Percentiles rank a stretch among this genome's conserved stretches.
phyloP scores from a whole-genome alignment of 92 coral and sea anemone species.

The Umimayanthus chanpuru region DNA sequence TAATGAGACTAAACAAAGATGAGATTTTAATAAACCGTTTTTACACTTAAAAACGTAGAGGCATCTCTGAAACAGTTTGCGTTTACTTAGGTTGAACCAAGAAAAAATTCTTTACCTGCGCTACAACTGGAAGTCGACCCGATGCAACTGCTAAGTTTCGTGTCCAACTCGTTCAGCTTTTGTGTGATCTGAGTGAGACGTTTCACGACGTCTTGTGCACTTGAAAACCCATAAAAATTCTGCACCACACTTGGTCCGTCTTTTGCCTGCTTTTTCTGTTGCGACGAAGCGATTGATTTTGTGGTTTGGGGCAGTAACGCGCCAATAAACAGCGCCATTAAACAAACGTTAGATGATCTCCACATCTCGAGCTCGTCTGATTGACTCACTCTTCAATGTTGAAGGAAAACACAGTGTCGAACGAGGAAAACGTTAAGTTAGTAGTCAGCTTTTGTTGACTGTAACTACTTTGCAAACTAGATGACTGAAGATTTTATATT shows the following conservation, averaged over 20 bases:
- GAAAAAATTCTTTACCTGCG: not conserved
- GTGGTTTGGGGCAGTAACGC: not conserved
- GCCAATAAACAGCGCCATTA: not conserved
- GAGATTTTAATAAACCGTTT: too few species aligned
- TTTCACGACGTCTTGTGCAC: not conserved
- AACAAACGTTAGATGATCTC: not conserved
- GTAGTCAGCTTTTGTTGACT: too few species aligned
- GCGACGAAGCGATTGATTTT: not conserved
- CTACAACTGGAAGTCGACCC: not conserved
- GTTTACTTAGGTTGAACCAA: too few species aligned
- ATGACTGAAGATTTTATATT: too few species aligned
- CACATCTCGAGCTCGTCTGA: not conserved
- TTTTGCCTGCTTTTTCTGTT: not conserved
- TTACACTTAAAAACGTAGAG: too few species aligned
- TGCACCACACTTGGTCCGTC: not conserved
- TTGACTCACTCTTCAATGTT: not conserved
- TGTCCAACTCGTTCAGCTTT: constrained; percentile 18
- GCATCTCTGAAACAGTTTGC: too few species aligned
- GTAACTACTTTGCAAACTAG: too few species aligned
- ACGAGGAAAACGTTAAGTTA: not conserved
- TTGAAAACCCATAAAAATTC: not conserved
- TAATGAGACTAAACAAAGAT: too few species aligned
- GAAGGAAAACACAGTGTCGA: not conserved
- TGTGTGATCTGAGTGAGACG: not conserved
- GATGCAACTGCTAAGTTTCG: not conserved